Conservation (phyloP, 2,888 invertebrate genomes). For the Eristalinus sepulchralis region DNA sequence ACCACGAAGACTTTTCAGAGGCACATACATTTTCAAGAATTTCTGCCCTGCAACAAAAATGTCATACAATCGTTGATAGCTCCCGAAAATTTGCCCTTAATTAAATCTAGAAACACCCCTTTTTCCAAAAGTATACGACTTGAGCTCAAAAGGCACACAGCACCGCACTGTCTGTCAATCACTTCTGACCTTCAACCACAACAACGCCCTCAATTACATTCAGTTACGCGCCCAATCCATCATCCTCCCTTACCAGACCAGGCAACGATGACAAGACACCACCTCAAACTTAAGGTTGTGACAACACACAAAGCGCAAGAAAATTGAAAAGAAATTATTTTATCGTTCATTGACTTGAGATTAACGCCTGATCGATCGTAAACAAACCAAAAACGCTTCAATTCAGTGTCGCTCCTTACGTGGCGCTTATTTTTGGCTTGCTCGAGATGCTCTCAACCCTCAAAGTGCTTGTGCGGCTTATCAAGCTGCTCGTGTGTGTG, state of each 20-base stretch:
- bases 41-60: no score
- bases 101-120: neutral
- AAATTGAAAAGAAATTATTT: neutral
- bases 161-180: neutral
- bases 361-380: slow-evolving; percentile 33
- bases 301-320: neutral
- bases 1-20: no score
- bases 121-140: neutral
- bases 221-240: neutral
- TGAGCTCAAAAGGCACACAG: neutral
- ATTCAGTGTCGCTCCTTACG: neutral
- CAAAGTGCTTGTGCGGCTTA: neutral
- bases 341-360: slow-evolving; percentile 38
- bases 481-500: neutral
- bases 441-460: neutral
- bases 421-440: neutral
- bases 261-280: neutral
- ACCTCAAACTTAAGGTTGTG: neutral
- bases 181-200: neutral
- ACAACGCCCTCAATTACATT: neutral
- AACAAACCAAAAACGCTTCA: slow-evolving; percentile 15
- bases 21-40: no score
- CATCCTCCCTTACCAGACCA: neutral
- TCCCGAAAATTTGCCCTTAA: no score
- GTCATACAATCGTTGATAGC: no score